Evolutionary conservation across 2,113 vertebrate species (phyloP).

Genomic region (Sinocyclocheilus anophthalmus): DNA sequence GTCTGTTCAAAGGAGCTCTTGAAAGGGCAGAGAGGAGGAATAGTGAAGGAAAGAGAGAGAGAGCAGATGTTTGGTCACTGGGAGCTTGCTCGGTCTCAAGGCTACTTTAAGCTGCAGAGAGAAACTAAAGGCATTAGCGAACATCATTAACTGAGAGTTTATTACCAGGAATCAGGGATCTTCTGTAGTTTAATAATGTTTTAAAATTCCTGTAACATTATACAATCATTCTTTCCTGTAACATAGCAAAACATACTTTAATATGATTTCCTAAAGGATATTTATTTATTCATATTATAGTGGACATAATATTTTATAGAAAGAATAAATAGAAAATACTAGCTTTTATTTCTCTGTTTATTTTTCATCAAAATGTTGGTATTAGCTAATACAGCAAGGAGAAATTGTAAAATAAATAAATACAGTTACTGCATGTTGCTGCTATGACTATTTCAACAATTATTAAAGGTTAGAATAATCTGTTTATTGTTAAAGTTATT

Average conservation of each 20-base stretch:
- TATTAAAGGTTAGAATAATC: not conserved
- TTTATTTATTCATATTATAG: no score
- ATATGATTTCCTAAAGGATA: no score
- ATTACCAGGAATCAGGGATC: no score
- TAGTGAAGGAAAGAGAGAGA: constrained; percentile 12
- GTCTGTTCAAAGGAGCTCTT: constrained; percentile 64
- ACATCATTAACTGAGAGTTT: not conserved
- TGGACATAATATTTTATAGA: no score
- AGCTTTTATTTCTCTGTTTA: not conserved
- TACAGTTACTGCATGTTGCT: not conserved
- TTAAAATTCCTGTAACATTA: no score
- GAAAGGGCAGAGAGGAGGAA: constrained; percentile 68
- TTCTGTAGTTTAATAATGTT: not conserved
- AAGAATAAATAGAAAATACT: no score
- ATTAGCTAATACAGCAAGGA: not conserved
- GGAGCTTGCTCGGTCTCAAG: constrained; percentile 6
- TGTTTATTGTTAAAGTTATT: not conserved
- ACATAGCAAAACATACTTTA: no score
- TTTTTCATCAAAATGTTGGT: not conserved
- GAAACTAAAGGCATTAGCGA: not conserved
- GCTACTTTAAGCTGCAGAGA: not conserved
- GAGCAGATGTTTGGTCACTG: no score
- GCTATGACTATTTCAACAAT: not conserved
- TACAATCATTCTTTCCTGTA: no score
- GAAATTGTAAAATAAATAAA: not conserved